A percentile compares a stretch with the other conserved stretches of the same genome.
Evolutionary conservation across 1,140 invertebrate genomes (phyloP).

Genomic region (Zaprionus taronus): DNA sequence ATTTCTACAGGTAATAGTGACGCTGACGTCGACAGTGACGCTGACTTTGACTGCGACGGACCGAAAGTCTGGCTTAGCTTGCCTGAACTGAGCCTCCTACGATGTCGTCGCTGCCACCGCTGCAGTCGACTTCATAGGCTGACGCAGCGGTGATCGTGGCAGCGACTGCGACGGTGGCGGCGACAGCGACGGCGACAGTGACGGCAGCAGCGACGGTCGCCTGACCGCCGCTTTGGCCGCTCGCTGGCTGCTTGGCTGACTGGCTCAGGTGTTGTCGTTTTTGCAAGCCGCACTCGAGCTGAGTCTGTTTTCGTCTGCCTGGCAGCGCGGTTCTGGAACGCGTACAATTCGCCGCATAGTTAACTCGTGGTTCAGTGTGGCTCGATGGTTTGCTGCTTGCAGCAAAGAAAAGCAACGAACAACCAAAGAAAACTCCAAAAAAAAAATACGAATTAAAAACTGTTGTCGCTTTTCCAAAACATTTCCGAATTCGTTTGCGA

Average conservation of each 20-base stretch:
- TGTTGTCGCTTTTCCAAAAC: not conserved
- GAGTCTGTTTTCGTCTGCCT: constrained; percentile 79
- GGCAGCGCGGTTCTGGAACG: constrained; percentile 80
- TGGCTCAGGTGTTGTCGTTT: constrained; percentile 77
- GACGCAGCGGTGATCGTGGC: constrained; percentile 22
- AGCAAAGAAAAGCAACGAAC: constrained; percentile 1
- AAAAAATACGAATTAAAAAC: not conserved
- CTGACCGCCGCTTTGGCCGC: constrained; percentile 35
- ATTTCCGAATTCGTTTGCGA: constrained; percentile 20
- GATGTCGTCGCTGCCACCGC: constrained; percentile 25
- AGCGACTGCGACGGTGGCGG: not conserved
- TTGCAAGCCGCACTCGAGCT: constrained; percentile 70
- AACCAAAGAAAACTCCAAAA: constrained; percentile 2
- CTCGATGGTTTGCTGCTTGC: constrained; percentile 23
- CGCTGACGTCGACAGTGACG: constrained; percentile 1
- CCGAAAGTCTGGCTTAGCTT: constrained; percentile 27
- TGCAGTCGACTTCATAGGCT: constrained; percentile 32
- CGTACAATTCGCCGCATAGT: constrained; percentile 50
- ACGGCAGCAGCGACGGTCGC: constrained; percentile 13
- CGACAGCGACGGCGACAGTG: constrained; percentile 9
- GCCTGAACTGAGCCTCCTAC: constrained; percentile 46
- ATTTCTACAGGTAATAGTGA: constrained; percentile 4
- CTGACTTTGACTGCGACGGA: not conserved
- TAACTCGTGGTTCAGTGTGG: constrained; percentile 33
- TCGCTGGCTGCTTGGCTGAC: constrained; percentile 36